phyloP scores from a whole-genome alignment of 2,113 vertebrate genomes.

The Alouatta palliata region DNA sequence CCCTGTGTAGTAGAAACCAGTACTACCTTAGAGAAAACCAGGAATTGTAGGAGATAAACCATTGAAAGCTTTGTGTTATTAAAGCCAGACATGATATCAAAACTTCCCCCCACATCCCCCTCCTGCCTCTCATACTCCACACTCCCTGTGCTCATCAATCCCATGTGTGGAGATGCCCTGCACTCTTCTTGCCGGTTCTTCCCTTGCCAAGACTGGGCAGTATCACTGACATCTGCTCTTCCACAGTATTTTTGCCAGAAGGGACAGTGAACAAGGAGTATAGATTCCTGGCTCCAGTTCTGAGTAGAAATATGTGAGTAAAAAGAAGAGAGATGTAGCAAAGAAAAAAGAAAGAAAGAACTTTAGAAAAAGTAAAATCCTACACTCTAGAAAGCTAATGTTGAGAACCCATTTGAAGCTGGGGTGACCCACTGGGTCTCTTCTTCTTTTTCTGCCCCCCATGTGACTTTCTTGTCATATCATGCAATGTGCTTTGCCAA shows the following conservation, averaged over 20 bases:
- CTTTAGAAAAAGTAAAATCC: not conserved
- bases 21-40: not conserved
- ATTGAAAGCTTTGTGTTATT: not conserved
- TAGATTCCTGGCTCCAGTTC: not conserved
- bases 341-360: not conserved
- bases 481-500: not conserved
- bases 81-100: not conserved
- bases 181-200: accelerated
- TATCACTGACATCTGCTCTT: accelerated
- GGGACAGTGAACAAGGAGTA: not conserved
- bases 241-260: not conserved
- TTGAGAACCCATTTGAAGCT: not conserved
- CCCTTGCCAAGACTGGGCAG: not conserved
- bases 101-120: not conserved
- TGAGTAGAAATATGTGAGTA: not conserved
- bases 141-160: not conserved
- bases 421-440: not conserved
- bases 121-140: not conserved
- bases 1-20: not conserved
- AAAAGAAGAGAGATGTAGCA: not conserved
- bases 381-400: not conserved
- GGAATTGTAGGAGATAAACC: not conserved
- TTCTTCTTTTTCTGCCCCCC: not conserved
- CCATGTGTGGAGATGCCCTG: accelerated
- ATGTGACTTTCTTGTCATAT: not conserved